Evolutionary conservation across 30 jellyfish, hydroid and myxozoan species (phyloP), one percentile per base, ranked within the genome.

Genomic region (Pelagia noctiluca): DNA sequence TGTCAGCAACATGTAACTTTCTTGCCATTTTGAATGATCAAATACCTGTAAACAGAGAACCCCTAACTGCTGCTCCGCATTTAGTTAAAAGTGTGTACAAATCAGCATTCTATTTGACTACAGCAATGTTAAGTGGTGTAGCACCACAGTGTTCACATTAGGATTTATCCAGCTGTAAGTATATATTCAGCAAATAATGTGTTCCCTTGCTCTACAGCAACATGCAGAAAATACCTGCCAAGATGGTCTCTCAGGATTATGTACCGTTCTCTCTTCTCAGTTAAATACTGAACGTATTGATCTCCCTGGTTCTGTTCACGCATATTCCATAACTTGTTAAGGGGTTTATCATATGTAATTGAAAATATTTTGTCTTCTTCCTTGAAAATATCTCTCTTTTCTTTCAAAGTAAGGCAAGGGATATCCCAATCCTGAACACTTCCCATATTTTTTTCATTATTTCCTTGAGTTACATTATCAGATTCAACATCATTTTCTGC

Each of bases 161-260:
- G n/a, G n/a, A n/a, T n/a, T n/a, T n/a, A n/a, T n/a, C n/a, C n/a
- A n/a, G n/a, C n/a, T n/a, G n/a, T n/a, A n/a, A n/a, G n/a, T n/a
- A n/a, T n/a, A n/a, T n/a, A 42, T 16, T 42, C 16, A 42, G 57
- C 57, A 42, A 42, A 42, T 42, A 42, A 42, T 42, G 57, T 42
- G 57, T 42, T 42, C 57, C 57, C 57, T 42, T 42, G 57, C 57
- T 42, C 57, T 5, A 42, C 57, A 42, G 57, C 57, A 42, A 42
- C 57, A 42, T 42, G 57, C 57, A 42, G 57, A 42, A 42, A 5
- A 42, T 8, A 42, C 57, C 57, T 42, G 57, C 57, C 57, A 42
- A 42, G 57, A 42, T 42, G 57, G 16, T 42, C 12, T 42, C 57
- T 42, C 57, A 42, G 57, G 57, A 5, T 42, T 42, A 42, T 42